phyloP scores from a whole-genome alignment of 2,888 invertebrate species.

The Pristionchus entomophagus region DNA sequence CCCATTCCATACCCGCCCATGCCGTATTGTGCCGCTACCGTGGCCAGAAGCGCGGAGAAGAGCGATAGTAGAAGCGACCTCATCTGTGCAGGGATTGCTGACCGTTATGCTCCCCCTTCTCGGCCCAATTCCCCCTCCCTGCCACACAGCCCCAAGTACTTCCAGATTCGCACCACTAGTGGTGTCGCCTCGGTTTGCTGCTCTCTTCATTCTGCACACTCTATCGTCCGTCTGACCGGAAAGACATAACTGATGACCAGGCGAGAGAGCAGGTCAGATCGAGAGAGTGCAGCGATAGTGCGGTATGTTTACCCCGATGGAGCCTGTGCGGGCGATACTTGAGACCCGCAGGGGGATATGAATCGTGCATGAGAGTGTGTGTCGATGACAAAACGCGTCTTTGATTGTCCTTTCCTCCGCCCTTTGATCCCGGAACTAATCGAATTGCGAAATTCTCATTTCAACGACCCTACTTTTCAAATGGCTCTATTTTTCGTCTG shows the following conservation, averaged over 20 bases:
- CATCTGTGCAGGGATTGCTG: background rate
- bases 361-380: background rate
- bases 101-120: background rate
- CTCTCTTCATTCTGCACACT: background rate
- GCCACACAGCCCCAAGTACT: background rate
- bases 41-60: background rate
- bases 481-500: too few species aligned
- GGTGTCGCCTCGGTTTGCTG: background rate
- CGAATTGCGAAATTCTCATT: too few species aligned
- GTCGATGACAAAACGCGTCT: background rate
- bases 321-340: background rate
- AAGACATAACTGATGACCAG: too few species aligned
- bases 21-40: slow-evolving; percentile 9
- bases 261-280: background rate
- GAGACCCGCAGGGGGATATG: background rate
- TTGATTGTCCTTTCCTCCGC: background rate
- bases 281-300: background rate
- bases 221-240: background rate
- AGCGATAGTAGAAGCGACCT: background rate
- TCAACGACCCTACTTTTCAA: too few species aligned
- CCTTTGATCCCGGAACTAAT: background rate
- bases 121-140: background rate
- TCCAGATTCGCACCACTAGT: slow-evolving; percentile 7
- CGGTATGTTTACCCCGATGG: slow-evolving; percentile 9
- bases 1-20: slow-evolving; percentile 41